Evolutionary conservation across 2,888 invertebrate species (phyloP).

Genomic region (Vanessa cardui): DNA sequence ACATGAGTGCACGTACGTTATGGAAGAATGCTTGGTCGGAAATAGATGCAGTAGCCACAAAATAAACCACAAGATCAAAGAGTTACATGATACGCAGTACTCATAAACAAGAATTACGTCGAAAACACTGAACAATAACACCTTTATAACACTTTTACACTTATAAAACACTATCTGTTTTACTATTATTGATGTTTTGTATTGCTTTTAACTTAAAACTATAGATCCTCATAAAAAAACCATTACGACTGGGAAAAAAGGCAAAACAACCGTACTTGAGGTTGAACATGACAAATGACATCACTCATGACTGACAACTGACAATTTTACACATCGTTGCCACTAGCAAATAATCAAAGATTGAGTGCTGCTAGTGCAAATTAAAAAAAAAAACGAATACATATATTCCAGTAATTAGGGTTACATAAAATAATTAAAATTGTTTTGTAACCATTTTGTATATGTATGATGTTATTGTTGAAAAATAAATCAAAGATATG

Average conservation of each 20-base stretch:
- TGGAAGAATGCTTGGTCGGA: constrained; percentile 56
- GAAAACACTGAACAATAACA: constrained; percentile 49
- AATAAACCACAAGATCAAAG: constrained; percentile 65
- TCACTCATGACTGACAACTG: constrained; percentile 23
- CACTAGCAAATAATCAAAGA: not conserved
- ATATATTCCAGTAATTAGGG: too few relatives aligned
- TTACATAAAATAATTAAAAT: too few relatives aligned
- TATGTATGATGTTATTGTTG: too few relatives aligned
- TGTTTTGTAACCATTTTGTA: too few relatives aligned
- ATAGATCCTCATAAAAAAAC: constrained; percentile 43
- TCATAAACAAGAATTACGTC: constrained; percentile 55
- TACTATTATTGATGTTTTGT: constrained; percentile 43
- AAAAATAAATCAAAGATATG: too few relatives aligned
- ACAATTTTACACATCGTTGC: constrained; percentile 11
- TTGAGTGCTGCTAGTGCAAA: too few relatives aligned
- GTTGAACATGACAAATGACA: constrained; percentile 40
- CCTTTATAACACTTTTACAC: constrained; percentile 43
- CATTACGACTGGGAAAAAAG: constrained; percentile 48
- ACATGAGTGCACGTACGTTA: constrained; percentile 54
- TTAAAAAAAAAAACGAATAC: too few relatives aligned
- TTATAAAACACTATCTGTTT: constrained; percentile 39
- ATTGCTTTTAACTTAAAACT: constrained; percentile 47
- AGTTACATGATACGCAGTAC: constrained; percentile 70
- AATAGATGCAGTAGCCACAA: constrained; percentile 71
- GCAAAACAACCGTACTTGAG: constrained; percentile 51